Conservation (phyloP, 2,113 vertebrate genomes). For the Notothenia rossii region DNA sequence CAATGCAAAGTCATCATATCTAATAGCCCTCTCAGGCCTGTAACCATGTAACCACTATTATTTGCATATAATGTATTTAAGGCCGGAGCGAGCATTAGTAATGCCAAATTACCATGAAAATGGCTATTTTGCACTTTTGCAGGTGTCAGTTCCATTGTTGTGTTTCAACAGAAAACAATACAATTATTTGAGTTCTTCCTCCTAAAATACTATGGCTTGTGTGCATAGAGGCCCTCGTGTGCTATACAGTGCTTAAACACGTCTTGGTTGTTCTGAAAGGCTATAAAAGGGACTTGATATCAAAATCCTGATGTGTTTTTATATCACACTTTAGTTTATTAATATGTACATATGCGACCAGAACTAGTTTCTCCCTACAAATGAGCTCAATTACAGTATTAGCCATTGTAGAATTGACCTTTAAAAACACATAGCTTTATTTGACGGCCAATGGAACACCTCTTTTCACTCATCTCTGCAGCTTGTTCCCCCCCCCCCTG, state of each 20-base stretch:
- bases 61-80: conserved; percentile 11
- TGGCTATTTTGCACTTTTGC: background rate
- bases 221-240: background rate
- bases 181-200: background rate
- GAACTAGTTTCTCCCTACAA: background rate
- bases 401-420: conserved; percentile 31
- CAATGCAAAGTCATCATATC: background rate
- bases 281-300: background rate
- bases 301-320: background rate
- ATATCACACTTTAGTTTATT: background rate
- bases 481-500: conserved; percentile 16
- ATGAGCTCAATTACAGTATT: conserved; percentile 31
- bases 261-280: background rate
- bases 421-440: conserved; percentile 32
- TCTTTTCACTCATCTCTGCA: conserved; percentile 23
- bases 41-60: background rate
- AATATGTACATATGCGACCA: background rate
- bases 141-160: conserved; percentile 20
- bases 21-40: background rate
- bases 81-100: background rate
- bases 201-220: too few species aligned
- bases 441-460: conserved; percentile 28
- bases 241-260: background rate
- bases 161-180: background rate
- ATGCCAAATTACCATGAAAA: conserved; percentile 43